phyloP scores from a whole-genome alignment of 2,888 invertebrate genomes.

The Lydus trimaculatus region DNA sequence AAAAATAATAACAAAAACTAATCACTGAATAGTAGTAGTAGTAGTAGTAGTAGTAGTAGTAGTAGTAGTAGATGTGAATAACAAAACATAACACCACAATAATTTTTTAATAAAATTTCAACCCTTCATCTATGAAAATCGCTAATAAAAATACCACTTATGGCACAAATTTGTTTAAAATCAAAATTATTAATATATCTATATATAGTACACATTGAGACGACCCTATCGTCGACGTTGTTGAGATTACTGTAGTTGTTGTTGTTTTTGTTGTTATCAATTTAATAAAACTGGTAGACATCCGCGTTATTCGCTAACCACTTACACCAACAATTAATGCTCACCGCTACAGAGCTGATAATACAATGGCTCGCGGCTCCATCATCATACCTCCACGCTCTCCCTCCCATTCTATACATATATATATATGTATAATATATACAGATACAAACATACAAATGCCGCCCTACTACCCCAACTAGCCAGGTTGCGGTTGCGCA shows the following conservation, averaged over 20 bases:
- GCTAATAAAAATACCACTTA: background rate
- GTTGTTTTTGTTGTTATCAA: constrained; percentile 4
- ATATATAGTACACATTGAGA: constrained; percentile 25
- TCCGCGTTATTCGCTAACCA: constrained; percentile 12
- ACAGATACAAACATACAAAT: background rate
- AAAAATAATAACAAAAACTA: background rate
- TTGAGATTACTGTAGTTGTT: constrained; percentile 8
- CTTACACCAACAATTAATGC: constrained; percentile 30
- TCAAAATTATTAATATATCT: background rate
- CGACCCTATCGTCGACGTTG: background rate
- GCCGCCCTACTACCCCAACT: constrained; percentile 41
- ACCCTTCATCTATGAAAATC: constrained; percentile 8
- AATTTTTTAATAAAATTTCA: too few species aligned
- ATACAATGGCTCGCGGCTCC: constrained; percentile 43
- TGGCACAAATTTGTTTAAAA: background rate
- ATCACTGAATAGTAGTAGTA: background rate
- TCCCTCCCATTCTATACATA: constrained; percentile 38
- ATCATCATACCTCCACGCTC: constrained; percentile 39
- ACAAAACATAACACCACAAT: background rate
- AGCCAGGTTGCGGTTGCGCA: constrained; percentile 47
- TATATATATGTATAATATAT: background rate
- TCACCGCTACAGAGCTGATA: constrained; percentile 38
- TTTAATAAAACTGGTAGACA: background rate
- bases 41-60: too few species aligned
- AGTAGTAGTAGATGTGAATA: too few species aligned